phyloP scores from a whole-genome alignment of 2,113 vertebrate species.

The Bos taurus region DNA sequence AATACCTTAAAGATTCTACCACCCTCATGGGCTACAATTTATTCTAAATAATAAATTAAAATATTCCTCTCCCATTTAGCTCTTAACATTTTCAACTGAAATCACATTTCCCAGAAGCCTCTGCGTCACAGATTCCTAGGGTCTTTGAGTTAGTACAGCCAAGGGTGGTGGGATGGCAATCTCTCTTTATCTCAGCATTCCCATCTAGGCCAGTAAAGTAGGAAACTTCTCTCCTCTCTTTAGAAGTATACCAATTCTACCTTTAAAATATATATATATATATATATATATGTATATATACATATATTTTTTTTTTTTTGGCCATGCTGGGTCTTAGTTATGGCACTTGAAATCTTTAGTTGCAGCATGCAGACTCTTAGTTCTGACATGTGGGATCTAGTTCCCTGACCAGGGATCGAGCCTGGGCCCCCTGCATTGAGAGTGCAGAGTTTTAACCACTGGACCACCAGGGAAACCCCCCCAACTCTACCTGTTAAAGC shows the following conservation, averaged over 20 bases:
- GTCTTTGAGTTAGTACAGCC: neutral
- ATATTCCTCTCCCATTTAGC: neutral
- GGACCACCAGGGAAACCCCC: neutral
- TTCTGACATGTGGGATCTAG: neutral
- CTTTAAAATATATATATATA: neutral
- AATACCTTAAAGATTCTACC: neutral
- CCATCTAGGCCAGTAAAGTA: neutral
- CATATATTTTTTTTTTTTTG: neutral
- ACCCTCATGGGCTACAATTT: neutral
- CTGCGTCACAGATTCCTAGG: neutral
- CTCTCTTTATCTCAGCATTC: neutral
- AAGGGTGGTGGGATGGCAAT: accelerated
- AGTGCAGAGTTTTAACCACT: neutral
- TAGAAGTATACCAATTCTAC: neutral
- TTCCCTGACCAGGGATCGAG: neutral
- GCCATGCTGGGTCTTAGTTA: neutral
- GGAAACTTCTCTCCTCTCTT: neutral
- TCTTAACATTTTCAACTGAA: neutral
- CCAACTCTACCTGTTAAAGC: neutral
- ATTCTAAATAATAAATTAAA: conserved; percentile 7
- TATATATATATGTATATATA: neutral
- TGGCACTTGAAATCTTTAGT: neutral
- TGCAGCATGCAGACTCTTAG: neutral
- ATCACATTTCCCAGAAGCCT: conserved; percentile 20
- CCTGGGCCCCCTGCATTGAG: neutral